Evolutionary conservation across 1,140 invertebrate species (phyloP).

Genomic region (Drosophila sulfurigaster): DNA sequence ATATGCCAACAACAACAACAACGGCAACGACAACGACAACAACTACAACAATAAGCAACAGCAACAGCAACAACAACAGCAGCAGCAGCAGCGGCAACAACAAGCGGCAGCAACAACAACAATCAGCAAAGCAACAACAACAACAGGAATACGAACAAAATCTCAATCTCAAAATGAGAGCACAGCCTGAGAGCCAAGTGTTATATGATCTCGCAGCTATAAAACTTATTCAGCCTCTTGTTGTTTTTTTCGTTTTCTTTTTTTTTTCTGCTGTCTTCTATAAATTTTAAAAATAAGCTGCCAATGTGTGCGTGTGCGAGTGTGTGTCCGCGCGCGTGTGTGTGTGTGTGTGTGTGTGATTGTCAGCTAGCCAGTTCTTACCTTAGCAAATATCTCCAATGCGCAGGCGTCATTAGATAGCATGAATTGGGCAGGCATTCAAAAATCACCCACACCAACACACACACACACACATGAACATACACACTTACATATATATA

Average conservation of each 20-base stretch:
- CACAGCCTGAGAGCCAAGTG: conserved; percentile 54
- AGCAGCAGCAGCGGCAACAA: conserved; percentile 37
- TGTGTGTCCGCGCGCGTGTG: conserved; percentile 20
- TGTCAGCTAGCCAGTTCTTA: conserved; percentile 50
- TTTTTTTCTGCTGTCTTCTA: conserved; percentile 14
- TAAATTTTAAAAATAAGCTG: conserved; percentile 73
- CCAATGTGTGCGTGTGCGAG: conserved; percentile 11
- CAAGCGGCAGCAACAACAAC: conserved; percentile 30
- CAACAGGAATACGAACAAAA: conserved; percentile 57
- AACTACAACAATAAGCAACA: conserved; percentile 36
- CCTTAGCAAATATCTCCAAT: conserved; percentile 71
- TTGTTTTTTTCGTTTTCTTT: too few species aligned
- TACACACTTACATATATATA: not conserved
- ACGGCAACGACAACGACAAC: conserved; percentile 22
- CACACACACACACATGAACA: conserved; percentile 18
- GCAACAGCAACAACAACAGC: conserved; percentile 38
- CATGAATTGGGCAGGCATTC: conserved; percentile 8
- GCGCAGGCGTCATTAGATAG: conserved; percentile 52
- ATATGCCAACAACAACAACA: conserved; percentile 35
- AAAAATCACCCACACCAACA: conserved; percentile 25
- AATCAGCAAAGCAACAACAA: conserved; percentile 33
- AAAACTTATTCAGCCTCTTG: conserved; percentile 21
- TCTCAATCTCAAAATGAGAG: conserved; percentile 38
- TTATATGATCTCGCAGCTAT: conserved; percentile 74
- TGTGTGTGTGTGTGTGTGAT: conserved; percentile 17